A percentile compares a stretch with the other conserved stretches of the same genome.
phyloP scores from a whole-genome alignment of 2,888 invertebrate species.

The Agrilus cyanescens region DNA sequence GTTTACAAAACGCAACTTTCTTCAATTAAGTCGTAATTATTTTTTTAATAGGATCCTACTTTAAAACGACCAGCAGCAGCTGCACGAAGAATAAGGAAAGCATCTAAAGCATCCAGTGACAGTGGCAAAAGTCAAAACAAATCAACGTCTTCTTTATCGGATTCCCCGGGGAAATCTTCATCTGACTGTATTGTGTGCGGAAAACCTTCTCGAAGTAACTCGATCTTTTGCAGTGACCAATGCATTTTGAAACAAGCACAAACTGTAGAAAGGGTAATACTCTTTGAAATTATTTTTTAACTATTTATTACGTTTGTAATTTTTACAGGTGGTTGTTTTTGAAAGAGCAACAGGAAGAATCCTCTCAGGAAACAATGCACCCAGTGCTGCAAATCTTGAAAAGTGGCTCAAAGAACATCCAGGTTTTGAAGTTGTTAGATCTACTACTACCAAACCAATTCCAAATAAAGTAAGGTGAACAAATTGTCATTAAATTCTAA shows the following conservation, averaged over 20 bases:
- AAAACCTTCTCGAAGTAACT: slow-evolving; percentile 59
- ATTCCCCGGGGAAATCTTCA: slow-evolving; percentile 6
- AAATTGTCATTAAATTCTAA: background rate
- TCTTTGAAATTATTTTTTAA: slow-evolving; percentile 1
- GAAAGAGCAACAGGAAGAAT: slow-evolving; percentile 68
- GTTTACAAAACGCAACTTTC: too few relatives aligned
- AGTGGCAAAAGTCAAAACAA: slow-evolving; percentile 5
- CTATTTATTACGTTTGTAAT: slow-evolving; percentile 5
- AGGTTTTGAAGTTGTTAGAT: slow-evolving; percentile 71
- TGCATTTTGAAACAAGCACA: slow-evolving; percentile 80
- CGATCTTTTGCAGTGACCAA: slow-evolving; percentile 80
- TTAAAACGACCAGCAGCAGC: slow-evolving; percentile 32
- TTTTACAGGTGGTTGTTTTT: slow-evolving; percentile 55
- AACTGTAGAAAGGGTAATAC: slow-evolving; percentile 42
- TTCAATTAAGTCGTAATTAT: background rate
- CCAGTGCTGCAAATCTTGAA: slow-evolving; percentile 65
- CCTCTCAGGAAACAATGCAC: slow-evolving; percentile 69
- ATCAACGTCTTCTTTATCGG: slow-evolving; percentile 1
- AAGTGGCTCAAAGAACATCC: slow-evolving; percentile 80
- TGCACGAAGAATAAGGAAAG: slow-evolving; percentile 31
- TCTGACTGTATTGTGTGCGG: slow-evolving; percentile 64
- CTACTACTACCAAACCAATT: slow-evolving; percentile 34
- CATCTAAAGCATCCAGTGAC: slow-evolving; percentile 24
- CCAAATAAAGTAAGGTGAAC: slow-evolving; percentile 13
- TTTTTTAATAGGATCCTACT: slow-evolving; percentile 23